phyloP scores from a whole-genome alignment of 2,888 invertebrate genomes.

The Drosophila helvetica region DNA sequence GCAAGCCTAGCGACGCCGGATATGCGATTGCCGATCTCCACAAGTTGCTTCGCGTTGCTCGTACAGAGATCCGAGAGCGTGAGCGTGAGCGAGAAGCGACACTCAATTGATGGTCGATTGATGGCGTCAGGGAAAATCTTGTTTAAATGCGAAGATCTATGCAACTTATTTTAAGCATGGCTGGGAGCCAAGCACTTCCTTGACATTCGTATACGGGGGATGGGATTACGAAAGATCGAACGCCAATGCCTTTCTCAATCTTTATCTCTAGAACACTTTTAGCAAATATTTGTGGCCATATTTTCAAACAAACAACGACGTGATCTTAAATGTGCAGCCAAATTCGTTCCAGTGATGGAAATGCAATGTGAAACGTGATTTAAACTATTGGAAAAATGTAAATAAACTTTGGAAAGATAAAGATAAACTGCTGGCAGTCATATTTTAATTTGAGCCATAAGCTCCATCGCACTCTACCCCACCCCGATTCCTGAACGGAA shows the following conservation, averaged over 20 bases:
- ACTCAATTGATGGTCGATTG: slow-evolving; percentile 11
- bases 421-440: neutral
- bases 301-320: neutral
- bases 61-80: neutral
- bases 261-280: neutral
- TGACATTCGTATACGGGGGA: neutral
- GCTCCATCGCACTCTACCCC: neutral
- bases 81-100: neutral
- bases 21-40: slow-evolving; percentile 21
- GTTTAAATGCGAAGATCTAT: slow-evolving; percentile 25
- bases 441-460: neutral
- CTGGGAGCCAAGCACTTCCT: neutral
- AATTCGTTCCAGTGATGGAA: neutral
- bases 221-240: neutral
- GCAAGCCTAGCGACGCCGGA: slow-evolving; percentile 17
- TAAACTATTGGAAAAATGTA: neutral
- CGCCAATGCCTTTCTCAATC: neutral
- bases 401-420: neutral
- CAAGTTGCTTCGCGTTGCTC: neutral
- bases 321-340: neutral
- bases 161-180: slow-evolving; percentile 16
- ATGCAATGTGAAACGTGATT: neutral
- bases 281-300: neutral
- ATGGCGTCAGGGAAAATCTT: neutral
- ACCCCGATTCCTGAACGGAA: slow-evolving; percentile 15